These are phyloP conservation scores for Tragelaphus eurycerus DNA, from an alignment of 2,797 vertebrate genomes.

Conservation along the genomic window DNA sequence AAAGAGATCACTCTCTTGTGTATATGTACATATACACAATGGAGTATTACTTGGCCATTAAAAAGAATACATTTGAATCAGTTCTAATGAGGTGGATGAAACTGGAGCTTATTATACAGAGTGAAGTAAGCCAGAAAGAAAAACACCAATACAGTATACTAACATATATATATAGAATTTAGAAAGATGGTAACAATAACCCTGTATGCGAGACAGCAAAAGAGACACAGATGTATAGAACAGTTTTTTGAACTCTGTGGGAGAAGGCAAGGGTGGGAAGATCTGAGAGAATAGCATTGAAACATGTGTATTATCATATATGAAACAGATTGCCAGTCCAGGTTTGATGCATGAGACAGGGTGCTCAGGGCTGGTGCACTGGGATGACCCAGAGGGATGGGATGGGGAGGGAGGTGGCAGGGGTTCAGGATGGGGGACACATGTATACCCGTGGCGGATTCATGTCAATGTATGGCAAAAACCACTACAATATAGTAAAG, in stretches of 20 bases:
- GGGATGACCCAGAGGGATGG: not conserved
- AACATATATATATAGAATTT: not conserved
- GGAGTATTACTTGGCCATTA: not conserved
- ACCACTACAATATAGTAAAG: not conserved
- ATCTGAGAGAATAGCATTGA: no score
- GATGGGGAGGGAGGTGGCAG: not conserved
- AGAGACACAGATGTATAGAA: not conserved
- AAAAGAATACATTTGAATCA: not conserved
- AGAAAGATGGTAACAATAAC: not conserved
- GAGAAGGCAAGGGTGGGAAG: no score
- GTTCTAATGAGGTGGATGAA: not conserved
- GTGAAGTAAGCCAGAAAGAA: not conserved
- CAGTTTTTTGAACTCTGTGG: no score
- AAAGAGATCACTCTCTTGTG: not conserved
- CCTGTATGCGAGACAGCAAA: not conserved
- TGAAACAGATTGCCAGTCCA: not conserved
- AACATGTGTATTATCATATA: no score
- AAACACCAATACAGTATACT: not conserved
- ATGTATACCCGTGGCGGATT: fast-evolving
- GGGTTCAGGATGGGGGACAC: not conserved
- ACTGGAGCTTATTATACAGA: not conserved
- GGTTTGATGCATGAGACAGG: not conserved
- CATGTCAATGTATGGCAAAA: not conserved
- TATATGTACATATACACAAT: not conserved
- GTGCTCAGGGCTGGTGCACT: not conserved